A percentile compares a stretch with the other conserved stretches of the same genome.
These are phyloP conservation scores for Aelia acuminata DNA, from an alignment of 2,888 invertebrate genomes.

Conservation along the genomic window DNA sequence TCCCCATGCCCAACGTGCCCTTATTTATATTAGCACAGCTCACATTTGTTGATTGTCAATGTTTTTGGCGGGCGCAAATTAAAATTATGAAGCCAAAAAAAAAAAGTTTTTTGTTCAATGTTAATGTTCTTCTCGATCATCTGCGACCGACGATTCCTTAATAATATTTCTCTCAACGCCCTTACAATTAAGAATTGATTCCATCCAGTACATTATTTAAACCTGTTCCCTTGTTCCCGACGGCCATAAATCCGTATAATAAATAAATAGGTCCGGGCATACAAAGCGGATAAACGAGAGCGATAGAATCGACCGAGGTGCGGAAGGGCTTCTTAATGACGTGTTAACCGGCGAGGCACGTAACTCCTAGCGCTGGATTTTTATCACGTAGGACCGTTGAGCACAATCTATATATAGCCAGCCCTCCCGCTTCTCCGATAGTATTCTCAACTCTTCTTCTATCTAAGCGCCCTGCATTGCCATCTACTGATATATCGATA, in stretches of 20 bases:
- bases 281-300: not conserved
- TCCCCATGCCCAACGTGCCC: too few species aligned
- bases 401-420: constrained; percentile 14
- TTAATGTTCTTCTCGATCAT: too few species aligned
- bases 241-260: not conserved
- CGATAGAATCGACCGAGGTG: not conserved
- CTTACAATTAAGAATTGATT: too few species aligned
- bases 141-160: too few species aligned
- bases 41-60: too few species aligned
- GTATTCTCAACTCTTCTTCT: not conserved
- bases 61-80: too few species aligned
- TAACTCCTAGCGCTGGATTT: not conserved
- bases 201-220: too few species aligned
- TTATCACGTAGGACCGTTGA: constrained; percentile 20
- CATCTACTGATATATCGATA: too few species aligned
- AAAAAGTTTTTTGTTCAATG: too few species aligned
- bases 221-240: not conserved
- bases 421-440: not conserved
- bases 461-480: not conserved
- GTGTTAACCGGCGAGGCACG: constrained; percentile 9
- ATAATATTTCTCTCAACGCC: too few species aligned
- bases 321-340: constrained; percentile 15
- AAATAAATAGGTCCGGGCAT: not conserved
- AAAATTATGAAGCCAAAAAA: too few species aligned
- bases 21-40: too few species aligned